Percentiles rank a stretch among this genome's conserved stretches.
phyloP scores from a whole-genome alignment of 1,140 invertebrate species.

The Nasonia vitripennis region DNA sequence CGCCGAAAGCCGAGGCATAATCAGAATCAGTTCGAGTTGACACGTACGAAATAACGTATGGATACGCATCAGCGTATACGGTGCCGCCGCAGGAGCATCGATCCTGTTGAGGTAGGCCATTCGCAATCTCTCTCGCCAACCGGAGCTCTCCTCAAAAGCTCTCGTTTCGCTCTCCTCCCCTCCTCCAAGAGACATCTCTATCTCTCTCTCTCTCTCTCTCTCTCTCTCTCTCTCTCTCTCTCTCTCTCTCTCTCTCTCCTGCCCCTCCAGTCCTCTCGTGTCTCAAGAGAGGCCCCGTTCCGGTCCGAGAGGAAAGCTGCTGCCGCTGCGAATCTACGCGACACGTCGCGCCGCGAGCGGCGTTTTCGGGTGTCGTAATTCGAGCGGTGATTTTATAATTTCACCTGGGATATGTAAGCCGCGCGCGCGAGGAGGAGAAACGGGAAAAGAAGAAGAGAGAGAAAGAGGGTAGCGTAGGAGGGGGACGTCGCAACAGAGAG shows the following conservation, averaged over 20 bases:
- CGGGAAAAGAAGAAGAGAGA: background rate
- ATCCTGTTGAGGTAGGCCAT: background rate
- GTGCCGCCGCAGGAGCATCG: background rate
- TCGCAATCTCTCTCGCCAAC: background rate
- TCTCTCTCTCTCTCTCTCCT: too few species aligned
- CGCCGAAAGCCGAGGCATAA: background rate
- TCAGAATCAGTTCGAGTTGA: background rate
- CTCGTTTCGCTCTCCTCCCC: background rate
- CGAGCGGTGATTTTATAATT: conserved; percentile 35
- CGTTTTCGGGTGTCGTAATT: conserved; percentile 32
- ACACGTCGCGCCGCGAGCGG: too few species aligned
- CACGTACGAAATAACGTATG: background rate
- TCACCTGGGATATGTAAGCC: background rate
- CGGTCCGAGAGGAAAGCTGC: background rate
- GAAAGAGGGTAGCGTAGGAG: background rate
- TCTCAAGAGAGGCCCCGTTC: background rate
- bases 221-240: background rate
- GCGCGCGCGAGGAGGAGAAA: background rate
- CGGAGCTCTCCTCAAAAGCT: background rate
- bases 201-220: background rate
- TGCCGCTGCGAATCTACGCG: background rate
- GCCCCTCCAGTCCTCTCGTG: background rate
- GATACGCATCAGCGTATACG: background rate
- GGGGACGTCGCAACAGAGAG: background rate
- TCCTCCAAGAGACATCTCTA: too few species aligned